Evolutionary conservation across 2,888 invertebrate species (phyloP).

Genomic region (Merodon equestris): DNA sequence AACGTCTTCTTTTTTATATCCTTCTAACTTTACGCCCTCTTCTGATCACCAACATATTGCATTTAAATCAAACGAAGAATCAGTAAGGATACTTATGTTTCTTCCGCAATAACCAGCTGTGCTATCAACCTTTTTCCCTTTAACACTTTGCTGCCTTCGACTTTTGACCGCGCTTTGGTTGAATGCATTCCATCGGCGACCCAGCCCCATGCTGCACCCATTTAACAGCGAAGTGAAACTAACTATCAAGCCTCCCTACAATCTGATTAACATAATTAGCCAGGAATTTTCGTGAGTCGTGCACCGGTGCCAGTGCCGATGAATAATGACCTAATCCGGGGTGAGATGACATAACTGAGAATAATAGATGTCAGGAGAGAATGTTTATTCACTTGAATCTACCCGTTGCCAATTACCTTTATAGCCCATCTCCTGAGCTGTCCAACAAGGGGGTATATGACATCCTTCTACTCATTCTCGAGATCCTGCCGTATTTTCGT

Average conservation of each 20-base stretch:
- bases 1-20: no score
- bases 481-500: constrained; percentile 29
- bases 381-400: constrained; percentile 66
- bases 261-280: constrained; percentile 65
- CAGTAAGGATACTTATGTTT: no score
- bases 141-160: no score
- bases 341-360: constrained; percentile 65
- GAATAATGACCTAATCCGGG: constrained; percentile 62
- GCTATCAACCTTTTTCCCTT: no score
- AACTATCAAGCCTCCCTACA: constrained; percentile 31
- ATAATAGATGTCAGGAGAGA: constrained; percentile 65
- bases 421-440: constrained; percentile 47
- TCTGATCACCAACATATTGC: no score
- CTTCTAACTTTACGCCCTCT: no score
- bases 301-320: constrained; percentile 22
- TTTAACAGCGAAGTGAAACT: constrained; percentile 6
- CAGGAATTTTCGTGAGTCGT: constrained; percentile 51
- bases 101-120: no score
- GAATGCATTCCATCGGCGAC: no score
- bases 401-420: constrained; percentile 66
- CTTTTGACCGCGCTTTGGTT: no score
- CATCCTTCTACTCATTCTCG: constrained; percentile 9
- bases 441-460: constrained; percentile 28
- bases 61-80: no score
- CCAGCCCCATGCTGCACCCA: no score